Evolutionary conservation across 1,140 invertebrate genomes (phyloP).

Genomic region (Drosophila nigromelanica): DNA sequence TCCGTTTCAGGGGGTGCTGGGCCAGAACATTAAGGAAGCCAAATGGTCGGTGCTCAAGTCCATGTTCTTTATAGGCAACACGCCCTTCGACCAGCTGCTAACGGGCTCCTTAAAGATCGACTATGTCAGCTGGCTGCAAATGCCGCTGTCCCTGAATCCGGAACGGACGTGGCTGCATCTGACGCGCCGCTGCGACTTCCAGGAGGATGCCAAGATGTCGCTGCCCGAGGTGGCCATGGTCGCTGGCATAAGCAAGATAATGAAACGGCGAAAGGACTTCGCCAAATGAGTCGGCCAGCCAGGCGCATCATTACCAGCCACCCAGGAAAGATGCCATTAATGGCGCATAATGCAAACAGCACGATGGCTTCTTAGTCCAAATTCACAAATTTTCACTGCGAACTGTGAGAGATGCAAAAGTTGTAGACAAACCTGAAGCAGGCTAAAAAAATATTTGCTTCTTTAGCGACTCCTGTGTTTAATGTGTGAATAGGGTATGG

Average conservation of each 20-base stretch:
- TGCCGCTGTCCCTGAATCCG: slow-evolving; percentile 85
- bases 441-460: slow-evolving; percentile 66
- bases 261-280: slow-evolving; percentile 75
- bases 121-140: slow-evolving; percentile 85
- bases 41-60: slow-evolving; percentile 87
- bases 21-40: slow-evolving; percentile 84
- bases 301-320: slow-evolving; percentile 46
- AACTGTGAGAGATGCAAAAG: slow-evolving; percentile 41
- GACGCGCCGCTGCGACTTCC: slow-evolving; percentile 85
- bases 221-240: slow-evolving; percentile 83
- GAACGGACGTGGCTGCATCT: slow-evolving; percentile 85
- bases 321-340: slow-evolving; percentile 65
- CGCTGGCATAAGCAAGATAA: slow-evolving; percentile 79
- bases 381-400: slow-evolving; percentile 23
- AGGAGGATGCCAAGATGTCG: slow-evolving; percentile 79
- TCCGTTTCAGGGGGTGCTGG: slow-evolving; percentile 72
- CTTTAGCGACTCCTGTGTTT: slow-evolving; percentile 42
- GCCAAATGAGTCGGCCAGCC: slow-evolving; percentile 49
- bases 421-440: slow-evolving; percentile 46
- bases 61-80: slow-evolving; percentile 90
- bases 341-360: slow-evolving; percentile 63
- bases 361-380: slow-evolving; percentile 42
- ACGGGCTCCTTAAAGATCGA: slow-evolving; percentile 85
- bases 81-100: slow-evolving; percentile 88
- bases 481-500: slow-evolving; percentile 20